These are phyloP conservation scores for Acanthosoma haemorrhoidale DNA, from an alignment of 2,888 invertebrate genomes.

Conservation along the genomic window DNA sequence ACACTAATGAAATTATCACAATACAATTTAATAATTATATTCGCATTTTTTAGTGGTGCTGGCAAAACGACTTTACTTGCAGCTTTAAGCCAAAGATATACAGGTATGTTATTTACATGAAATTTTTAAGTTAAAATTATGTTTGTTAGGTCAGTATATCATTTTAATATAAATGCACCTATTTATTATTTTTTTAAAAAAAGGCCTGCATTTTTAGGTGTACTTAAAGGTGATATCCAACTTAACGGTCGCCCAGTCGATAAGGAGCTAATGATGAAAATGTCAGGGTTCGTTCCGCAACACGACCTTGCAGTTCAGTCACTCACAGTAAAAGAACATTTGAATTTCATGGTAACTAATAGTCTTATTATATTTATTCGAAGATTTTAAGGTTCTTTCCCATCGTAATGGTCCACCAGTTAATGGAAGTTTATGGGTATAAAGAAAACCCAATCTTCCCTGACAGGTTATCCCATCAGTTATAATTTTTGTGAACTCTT, in stretches of 20 bases:
- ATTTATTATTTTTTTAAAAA: no score
- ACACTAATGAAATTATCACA: no score
- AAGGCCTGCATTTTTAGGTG: constrained; percentile 46
- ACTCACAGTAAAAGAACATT: constrained; percentile 73
- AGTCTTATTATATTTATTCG: no score
- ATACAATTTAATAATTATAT: neutral
- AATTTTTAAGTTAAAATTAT: neutral
- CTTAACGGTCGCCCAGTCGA: constrained; percentile 63
- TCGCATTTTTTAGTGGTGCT: constrained; percentile 56
- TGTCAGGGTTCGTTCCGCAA: constrained; percentile 82
- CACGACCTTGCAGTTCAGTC: constrained; percentile 74
- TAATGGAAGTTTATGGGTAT: no score
- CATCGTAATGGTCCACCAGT: no score
- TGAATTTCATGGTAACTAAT: constrained; percentile 69
- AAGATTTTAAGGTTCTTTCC: no score
- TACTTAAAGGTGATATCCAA: constrained; percentile 62
- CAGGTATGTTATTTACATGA: constrained; percentile 47
- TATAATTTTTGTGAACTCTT: no score
- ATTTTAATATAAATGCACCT: no score
- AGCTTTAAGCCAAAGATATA: constrained; percentile 65
- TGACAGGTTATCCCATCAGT: no score
- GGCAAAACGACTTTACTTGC: constrained; percentile 71
- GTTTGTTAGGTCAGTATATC: no score
- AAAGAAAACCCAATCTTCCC: no score
- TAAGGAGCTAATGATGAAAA: constrained; percentile 61